A percentile compares a stretch with the other conserved stretches of the same genome.
Evolutionary conservation across 2,797 vertebrate species (phyloP).

Genomic region (Emydoidea blandingii): DNA sequence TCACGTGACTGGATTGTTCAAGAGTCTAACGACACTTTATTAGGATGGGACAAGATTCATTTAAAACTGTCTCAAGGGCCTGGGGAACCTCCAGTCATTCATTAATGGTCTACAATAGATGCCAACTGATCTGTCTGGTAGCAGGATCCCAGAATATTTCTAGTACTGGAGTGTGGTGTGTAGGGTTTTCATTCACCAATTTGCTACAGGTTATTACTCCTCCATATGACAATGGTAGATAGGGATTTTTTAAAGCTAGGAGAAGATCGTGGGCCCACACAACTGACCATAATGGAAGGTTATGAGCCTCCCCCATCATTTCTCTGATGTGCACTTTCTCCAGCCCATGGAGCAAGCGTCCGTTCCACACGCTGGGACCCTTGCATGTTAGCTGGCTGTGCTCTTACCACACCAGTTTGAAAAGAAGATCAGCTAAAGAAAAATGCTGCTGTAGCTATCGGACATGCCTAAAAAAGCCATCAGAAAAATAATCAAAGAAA

Average conservation of each 20-base stretch:
- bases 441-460: not conserved
- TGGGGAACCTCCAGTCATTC: not conserved
- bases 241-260: not conserved
- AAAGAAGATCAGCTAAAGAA: not conserved
- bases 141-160: not conserved
- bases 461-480: not conserved
- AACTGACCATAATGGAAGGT: not conserved
- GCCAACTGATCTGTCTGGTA: not conserved
- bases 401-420: not conserved
- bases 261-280: not conserved
- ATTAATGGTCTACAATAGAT: not conserved
- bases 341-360: not conserved
- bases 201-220: not conserved
- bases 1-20: not conserved
- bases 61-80: conserved; percentile 12
- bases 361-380: not conserved
- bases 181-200: not conserved
- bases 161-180: not conserved
- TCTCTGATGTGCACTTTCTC: not conserved
- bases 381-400: not conserved
- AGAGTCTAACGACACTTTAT: not conserved
- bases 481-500: not conserved
- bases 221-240: not conserved
- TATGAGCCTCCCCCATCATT: fast-evolving
- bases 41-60: conserved; percentile 21